phyloP scores from a whole-genome alignment of 2,888 invertebrate genomes.

The Crocallis elinguaria region DNA sequence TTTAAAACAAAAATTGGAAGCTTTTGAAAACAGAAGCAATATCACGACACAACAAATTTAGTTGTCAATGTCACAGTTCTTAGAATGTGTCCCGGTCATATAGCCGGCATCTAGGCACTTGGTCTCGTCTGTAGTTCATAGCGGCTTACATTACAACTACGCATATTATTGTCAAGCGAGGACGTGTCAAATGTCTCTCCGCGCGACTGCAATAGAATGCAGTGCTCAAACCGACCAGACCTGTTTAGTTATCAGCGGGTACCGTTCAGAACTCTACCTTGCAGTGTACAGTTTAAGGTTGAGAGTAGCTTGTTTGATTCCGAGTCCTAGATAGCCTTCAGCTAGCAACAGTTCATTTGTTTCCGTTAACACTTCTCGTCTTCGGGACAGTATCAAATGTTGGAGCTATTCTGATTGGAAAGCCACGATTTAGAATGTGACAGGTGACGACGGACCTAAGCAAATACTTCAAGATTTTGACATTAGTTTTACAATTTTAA shows the following conservation, averaged over 20 bases:
- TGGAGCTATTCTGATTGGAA: conserved; percentile 69
- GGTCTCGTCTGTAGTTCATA: conserved; percentile 19
- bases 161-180: conserved; percentile 67
- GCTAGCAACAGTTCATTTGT: conserved; percentile 77
- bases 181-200: conserved; percentile 80
- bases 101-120: neutral
- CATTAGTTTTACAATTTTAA: conserved; percentile 50
- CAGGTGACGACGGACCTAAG: conserved; percentile 45
- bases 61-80: neutral
- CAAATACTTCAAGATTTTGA: conserved; percentile 53
- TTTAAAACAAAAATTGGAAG: too few relatives aligned
- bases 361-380: conserved; percentile 78
- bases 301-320: conserved; percentile 36
- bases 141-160: conserved; percentile 54
- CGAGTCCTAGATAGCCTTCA: conserved; percentile 64
- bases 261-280: conserved; percentile 52
- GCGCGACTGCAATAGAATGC: conserved; percentile 76
- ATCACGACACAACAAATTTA: neutral
- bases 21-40: too few relatives aligned
- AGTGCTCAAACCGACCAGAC: conserved; percentile 74
- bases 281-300: conserved; percentile 39
- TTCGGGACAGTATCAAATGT: conserved; percentile 73
- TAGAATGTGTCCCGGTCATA: neutral
- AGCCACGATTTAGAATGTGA: conserved; percentile 63
- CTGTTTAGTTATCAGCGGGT: conserved; percentile 64